Percentiles rank a stretch among this genome's conserved stretches.
Evolutionary conservation across 2,888 invertebrate genomes (phyloP).

Genomic region (Drosophila emarginata): DNA sequence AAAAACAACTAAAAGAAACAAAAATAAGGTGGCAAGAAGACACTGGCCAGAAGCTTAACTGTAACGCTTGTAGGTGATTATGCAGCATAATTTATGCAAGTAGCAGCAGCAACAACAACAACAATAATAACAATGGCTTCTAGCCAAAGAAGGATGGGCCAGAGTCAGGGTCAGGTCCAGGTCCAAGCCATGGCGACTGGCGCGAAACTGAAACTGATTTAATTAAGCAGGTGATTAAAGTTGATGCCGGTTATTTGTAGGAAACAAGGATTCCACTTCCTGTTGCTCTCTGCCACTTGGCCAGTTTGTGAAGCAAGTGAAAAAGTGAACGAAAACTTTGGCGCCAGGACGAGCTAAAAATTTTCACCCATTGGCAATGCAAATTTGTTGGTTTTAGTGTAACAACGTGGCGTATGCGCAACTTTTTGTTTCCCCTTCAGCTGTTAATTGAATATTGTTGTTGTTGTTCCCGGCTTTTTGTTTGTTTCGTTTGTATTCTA

Average conservation of each 20-base stretch:
- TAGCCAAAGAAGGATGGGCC: neutral
- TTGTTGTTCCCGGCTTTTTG: neutral
- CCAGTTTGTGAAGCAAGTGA: conserved; percentile 47
- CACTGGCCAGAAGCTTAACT: conserved; percentile 59
- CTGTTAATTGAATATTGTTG: conserved; percentile 3
- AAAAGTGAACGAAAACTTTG: conserved; percentile 66
- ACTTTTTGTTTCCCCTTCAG: conserved; percentile 17
- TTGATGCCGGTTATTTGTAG: conserved; percentile 78
- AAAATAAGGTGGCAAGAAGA: conserved; percentile 24
- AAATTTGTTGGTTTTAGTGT: conserved; percentile 37
- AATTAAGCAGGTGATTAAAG: conserved; percentile 80
- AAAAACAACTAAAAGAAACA: conserved; percentile 19
- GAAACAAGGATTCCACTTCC: conserved; percentile 51
- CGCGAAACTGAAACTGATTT: conserved; percentile 72
- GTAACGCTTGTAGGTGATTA: conserved; percentile 72
- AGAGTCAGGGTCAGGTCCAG: neutral
- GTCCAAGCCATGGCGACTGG: conserved; percentile 37
- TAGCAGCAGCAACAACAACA: conserved; percentile 17
- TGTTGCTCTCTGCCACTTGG: conserved; percentile 32
- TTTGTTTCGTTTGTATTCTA: neutral
- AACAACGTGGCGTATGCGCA: conserved; percentile 48
- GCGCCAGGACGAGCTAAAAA: conserved; percentile 26
- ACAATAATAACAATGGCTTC: conserved; percentile 51
- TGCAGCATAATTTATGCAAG: conserved; percentile 72
- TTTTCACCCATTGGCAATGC: conserved; percentile 45